A percentile compares a stretch with the other conserved stretches of the same genome.
Evolutionary conservation across 2,888 invertebrate genomes (phyloP).

Genomic region (Lasioglossum villosulum): DNA sequence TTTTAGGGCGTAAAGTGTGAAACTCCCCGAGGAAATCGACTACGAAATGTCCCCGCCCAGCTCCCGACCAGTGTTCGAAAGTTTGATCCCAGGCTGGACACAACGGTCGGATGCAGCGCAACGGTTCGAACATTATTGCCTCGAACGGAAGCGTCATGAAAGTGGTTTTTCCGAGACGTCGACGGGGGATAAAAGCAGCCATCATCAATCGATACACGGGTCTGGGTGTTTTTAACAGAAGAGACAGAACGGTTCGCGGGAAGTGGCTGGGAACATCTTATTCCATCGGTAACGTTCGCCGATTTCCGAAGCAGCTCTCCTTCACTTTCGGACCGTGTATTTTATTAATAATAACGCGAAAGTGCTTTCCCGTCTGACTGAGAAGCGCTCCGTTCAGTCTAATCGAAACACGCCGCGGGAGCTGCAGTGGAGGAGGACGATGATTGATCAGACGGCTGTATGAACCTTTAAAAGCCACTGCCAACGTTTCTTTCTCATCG

Average conservation of each 20-base stretch:
- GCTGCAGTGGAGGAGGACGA: neutral
- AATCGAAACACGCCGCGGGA: neutral
- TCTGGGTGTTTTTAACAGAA: neutral
- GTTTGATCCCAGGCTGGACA: constrained; percentile 23
- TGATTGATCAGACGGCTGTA: constrained; percentile 22
- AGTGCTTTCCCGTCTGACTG: neutral
- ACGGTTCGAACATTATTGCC: neutral
- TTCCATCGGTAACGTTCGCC: neutral
- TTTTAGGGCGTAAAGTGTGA: constrained; percentile 28
- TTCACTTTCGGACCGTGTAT: neutral
- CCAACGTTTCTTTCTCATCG: neutral
- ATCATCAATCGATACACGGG: neutral
- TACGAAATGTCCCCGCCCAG: constrained; percentile 32
- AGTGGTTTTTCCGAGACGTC: neutral
- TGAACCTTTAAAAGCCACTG: neutral
- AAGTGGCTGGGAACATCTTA: neutral
- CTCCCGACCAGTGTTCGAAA: neutral
- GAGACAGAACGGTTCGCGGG: neutral
- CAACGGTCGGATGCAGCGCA: neutral
- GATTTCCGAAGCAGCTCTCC: neutral
- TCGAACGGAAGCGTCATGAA: constrained; percentile 4
- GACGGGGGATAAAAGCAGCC: neutral
- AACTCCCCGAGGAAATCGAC: constrained; percentile 55
- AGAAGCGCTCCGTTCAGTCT: neutral
- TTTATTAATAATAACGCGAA: neutral